A percentile compares a stretch with the other conserved stretches of the same genome.
Conservation (phyloP, 2,113 vertebrate species). For the Mesoclemmys tuberculata region DNA sequence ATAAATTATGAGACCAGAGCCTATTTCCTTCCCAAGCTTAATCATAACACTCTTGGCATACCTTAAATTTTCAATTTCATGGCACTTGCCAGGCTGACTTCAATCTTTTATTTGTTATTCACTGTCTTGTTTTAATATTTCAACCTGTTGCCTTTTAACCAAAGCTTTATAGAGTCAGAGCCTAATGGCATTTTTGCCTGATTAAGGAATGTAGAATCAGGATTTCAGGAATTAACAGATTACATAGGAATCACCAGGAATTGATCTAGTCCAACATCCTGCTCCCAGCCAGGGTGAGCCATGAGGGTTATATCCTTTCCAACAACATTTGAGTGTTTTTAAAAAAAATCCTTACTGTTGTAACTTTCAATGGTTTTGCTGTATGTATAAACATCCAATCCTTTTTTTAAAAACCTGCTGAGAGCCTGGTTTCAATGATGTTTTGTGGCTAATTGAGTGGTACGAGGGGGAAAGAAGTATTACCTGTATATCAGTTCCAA, state of each 20-base stretch:
- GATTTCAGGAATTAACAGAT: neutral
- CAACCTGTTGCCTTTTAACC: conserved; percentile 38
- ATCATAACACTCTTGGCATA: neutral
- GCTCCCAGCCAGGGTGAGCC: neutral
- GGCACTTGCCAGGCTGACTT: conserved; percentile 13
- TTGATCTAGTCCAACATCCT: neutral
- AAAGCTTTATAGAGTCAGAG: neutral
- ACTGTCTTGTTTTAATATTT: conserved; percentile 47
- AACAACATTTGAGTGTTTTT: neutral
- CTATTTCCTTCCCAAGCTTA: conserved; percentile 27
- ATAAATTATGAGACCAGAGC: neutral
- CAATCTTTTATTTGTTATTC: conserved; percentile 16
- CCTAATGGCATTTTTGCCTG: neutral
- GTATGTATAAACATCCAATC: too few species aligned
- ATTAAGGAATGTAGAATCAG: neutral
- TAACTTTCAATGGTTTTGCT: neutral
- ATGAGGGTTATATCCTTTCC: neutral
- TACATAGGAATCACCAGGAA: neutral
- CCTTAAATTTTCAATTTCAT: neutral
- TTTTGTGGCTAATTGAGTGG: neutral
- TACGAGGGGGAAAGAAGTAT: neutral
- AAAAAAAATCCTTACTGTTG: neutral
- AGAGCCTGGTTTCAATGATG: neutral
- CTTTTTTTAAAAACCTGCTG: neutral
- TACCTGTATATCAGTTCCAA: neutral